Conservation (phyloP, 2,113 vertebrate species). For the Lepus europaeus region DNA sequence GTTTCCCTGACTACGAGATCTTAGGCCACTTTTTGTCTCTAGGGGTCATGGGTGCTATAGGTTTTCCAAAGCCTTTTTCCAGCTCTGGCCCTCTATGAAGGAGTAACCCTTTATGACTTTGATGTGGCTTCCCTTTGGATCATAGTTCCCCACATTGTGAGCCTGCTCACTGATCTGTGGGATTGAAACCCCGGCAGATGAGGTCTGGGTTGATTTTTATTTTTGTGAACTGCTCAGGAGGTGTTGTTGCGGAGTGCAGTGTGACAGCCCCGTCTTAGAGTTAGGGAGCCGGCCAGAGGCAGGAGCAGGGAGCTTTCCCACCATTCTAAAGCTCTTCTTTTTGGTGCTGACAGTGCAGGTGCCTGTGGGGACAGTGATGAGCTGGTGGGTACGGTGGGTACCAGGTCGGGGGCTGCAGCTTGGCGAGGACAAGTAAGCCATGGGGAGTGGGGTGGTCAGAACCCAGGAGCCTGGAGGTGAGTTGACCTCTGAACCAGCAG, state of each 20-base stretch:
- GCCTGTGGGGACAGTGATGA: rapidly evolving
- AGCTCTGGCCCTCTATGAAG: neutral
- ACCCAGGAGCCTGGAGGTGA: neutral
- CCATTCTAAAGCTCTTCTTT: neutral
- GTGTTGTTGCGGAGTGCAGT: neutral
- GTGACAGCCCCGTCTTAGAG: neutral
- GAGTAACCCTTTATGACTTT: neutral
- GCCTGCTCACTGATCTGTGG: neutral
- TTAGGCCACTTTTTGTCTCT: neutral
- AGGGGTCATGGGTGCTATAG: neutral
- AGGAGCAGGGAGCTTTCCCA: neutral
- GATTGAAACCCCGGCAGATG: neutral
- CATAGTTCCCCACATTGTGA: no score
- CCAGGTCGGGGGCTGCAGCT: neutral
- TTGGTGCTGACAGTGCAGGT: neutral
- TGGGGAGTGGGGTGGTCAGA: neutral
- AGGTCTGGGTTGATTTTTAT: neutral
- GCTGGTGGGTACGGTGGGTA: no score
- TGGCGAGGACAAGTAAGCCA: neutral
- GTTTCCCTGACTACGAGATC: neutral
- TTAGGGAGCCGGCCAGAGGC: neutral
- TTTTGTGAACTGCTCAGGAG: neutral
- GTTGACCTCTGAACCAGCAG: no score
- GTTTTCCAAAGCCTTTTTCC: neutral
- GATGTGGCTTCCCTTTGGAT: neutral